A percentile compares a stretch with the other conserved stretches of the same genome.
Conservation (phyloP, 2,113 vertebrate species). For the Myotis lucifugus region DNA sequence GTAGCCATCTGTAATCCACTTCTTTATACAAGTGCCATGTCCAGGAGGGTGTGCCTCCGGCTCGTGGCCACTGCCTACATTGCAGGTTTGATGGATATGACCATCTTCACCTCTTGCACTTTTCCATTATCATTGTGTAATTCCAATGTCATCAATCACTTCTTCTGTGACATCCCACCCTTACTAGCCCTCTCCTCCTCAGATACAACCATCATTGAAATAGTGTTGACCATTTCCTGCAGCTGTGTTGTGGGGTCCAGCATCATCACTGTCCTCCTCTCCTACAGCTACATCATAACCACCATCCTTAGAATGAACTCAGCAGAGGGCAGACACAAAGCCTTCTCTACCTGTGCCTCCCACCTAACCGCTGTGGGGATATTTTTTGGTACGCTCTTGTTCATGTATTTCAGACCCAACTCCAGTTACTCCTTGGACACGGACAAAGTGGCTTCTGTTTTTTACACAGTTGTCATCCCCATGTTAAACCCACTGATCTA, state of each 20-base stretch:
- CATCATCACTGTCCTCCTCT: conserved; percentile 61
- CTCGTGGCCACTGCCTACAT: not conserved
- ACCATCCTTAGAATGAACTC: conserved; percentile 67
- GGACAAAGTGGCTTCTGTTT: conserved; percentile 69
- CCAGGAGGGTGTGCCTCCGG: not conserved
- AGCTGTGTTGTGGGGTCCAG: conserved; percentile 63
- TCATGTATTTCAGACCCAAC: conserved; percentile 70
- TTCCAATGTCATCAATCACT: conserved; percentile 63
- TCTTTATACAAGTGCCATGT: not conserved
- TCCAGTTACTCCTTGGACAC: conserved; percentile 57
- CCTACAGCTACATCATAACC: conserved; percentile 54
- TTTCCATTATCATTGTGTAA: conserved; percentile 55
- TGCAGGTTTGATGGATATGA: conserved; percentile 17
- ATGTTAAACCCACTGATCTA: conserved; percentile 78
- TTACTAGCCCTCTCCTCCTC: conserved; percentile 60
- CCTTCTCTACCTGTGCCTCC: conserved; percentile 71
- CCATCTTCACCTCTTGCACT: not conserved
- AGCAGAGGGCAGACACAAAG: conserved; percentile 33
- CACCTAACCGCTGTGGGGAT: conserved; percentile 60
- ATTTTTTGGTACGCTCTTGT: conserved; percentile 69
- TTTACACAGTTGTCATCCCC: conserved; percentile 74
- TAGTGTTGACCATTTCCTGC: conserved; percentile 17
- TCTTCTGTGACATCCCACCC: conserved; percentile 70
- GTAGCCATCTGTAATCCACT: not conserved
- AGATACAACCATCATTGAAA: conserved; percentile 32